Base-by-base conservation (phyloP, 2,113 vertebrate species). In the Zosterops pallidus region DNA sequence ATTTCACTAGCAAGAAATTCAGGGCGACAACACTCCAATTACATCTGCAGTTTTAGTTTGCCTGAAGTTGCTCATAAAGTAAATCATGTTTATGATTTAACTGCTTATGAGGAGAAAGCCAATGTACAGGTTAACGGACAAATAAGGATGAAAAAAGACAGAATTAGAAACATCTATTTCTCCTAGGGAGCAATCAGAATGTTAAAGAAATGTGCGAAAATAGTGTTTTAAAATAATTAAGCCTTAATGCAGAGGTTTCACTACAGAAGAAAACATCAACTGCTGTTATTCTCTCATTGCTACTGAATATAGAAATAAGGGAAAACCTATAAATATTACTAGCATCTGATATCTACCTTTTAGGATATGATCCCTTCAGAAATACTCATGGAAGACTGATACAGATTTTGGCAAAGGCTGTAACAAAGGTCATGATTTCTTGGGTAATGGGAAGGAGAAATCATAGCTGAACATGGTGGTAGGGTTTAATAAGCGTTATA, bases 381-480 rank as follows among this genome's bases (percentile, higher is more conserved):
- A 28, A 55, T 12, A 56, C 15, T 76, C 31, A 39, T 39, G 90
- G 77, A 31, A 94, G 59, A 42, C 75, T 67, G 47, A 77, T 31
- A 42, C 2, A 59, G 68, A 22, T 72, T 96, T 94, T 78, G 81
- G 72, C 65, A 86, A 89, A 96, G 71, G 42, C 37, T 53, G 7
- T 92, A 92, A 90, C 26, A 52, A 95, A 68, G 1, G 1, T 65
- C 19, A 50, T 31, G 74, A 69, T 75, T 63, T 83, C 77, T 65
- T 69, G 63, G 77, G 68, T 91, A 89, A 93, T 22, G 19, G 71
- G 52, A 77, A 92, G 33, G 47, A 71, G 47, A 52, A 77, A 85
- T 37, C 17, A 8, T 20, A 78, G 17, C 22, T 90, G 49, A 94
- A 88, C 59, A 81, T 56, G 67, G 84, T 87, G 76, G 72, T 19